Evolutionary conservation across 2,113 vertebrate species (phyloP).

Genomic region (Labrus mixtus): DNA sequence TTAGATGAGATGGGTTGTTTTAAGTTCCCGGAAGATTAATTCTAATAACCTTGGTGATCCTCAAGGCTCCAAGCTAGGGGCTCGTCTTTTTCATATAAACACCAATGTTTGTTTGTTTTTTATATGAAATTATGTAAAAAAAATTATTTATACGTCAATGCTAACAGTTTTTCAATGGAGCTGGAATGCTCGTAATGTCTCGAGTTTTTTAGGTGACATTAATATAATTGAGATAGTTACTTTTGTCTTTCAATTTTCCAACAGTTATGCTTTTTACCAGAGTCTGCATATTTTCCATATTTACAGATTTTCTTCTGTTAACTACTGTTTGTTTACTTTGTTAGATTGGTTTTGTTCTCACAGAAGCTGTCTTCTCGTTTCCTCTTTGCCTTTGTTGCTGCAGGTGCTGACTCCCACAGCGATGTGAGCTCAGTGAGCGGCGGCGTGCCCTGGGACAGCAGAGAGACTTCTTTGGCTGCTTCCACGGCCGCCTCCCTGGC

Average conservation of each 20-base stretch:
- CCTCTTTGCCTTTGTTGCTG: background rate
- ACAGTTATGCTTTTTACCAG: too few species aligned
- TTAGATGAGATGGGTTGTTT: background rate
- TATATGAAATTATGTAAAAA: too few species aligned
- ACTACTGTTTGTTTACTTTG: background rate
- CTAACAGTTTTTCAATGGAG: too few species aligned
- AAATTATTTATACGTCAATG: too few species aligned
- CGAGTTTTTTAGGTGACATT: too few species aligned
- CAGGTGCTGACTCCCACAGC: conserved; percentile 82
- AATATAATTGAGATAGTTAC: too few species aligned
- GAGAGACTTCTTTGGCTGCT: conserved; percentile 86
- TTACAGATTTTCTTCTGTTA: too few species aligned
- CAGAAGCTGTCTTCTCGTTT: background rate
- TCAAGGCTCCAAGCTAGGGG: background rate
- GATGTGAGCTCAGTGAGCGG: conserved; percentile 88
- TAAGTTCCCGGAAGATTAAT: background rate
- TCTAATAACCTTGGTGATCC: background rate
- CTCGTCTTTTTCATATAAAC: too few species aligned
- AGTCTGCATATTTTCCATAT: too few species aligned
- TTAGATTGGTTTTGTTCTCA: background rate
- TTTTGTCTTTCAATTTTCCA: too few species aligned
- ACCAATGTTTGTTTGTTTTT: too few species aligned
- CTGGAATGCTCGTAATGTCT: too few species aligned
- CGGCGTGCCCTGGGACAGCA: conserved; percentile 88
- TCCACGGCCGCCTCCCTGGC: conserved; percentile 83